phyloP scores from a whole-genome alignment of 2,113 vertebrate genomes.

The Indicator maculatus region DNA sequence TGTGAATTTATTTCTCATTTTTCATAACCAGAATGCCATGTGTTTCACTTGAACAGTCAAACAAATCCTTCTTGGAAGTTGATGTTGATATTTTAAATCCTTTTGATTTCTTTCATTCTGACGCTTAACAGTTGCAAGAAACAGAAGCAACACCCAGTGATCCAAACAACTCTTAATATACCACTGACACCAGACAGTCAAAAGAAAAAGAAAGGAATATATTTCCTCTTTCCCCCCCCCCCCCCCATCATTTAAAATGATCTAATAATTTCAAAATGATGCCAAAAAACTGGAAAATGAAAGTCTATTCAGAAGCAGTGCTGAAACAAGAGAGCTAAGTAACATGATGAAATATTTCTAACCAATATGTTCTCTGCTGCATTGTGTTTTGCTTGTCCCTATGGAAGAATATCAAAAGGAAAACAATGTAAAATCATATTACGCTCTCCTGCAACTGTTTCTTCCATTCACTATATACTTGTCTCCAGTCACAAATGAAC shows the following conservation, averaged over 20 bases:
- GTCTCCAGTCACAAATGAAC: neutral
- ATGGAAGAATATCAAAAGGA: neutral
- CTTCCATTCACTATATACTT: neutral
- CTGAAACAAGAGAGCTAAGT: neutral
- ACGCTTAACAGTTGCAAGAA: conserved; percentile 25
- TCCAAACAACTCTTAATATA: conserved; percentile 37
- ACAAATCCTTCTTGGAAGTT: conserved; percentile 48
- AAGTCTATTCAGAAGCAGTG: neutral
- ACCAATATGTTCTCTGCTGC: neutral
- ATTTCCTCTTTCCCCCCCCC: accelerated
- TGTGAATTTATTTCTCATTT: conserved; percentile 42
- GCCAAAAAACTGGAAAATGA: neutral
- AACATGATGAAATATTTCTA: neutral
- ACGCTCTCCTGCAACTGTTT: neutral
- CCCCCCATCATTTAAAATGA: neutral
- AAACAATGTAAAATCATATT: neutral
- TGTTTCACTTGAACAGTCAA: conserved; percentile 39
- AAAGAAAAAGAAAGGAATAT: neutral
- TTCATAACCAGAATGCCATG: conserved; percentile 15
- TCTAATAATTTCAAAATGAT: neutral
- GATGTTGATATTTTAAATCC: conserved; percentile 37
- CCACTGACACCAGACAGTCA: neutral
- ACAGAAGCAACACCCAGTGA: neutral
- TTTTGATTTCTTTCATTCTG: conserved; percentile 41
- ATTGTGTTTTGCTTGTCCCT: neutral